Percentiles rank a stretch among this genome's conserved stretches.
phyloP scores from a whole-genome alignment of 92 coral and sea anemone species.

The Plumapathes pennacea region DNA sequence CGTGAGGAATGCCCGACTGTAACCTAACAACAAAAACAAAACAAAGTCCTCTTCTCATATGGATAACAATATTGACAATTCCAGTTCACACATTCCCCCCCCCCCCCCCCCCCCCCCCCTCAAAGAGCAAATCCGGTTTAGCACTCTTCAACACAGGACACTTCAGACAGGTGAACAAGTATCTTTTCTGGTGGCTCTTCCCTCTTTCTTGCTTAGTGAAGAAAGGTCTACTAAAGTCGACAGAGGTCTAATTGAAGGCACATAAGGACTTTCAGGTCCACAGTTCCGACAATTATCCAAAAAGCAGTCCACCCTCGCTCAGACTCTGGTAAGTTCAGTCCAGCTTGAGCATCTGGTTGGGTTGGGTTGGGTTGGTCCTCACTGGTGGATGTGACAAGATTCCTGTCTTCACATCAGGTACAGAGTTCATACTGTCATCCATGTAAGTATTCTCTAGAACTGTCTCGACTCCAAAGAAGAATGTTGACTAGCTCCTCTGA shows the following conservation, averaged over 20 bases:
- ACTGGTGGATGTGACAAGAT: background rate
- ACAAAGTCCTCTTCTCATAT: too few species aligned
- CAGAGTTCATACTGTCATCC: constrained; percentile 60
- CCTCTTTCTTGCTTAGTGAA: constrained; percentile 41
- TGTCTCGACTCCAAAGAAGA: constrained; percentile 45
- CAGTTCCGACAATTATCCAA: constrained; percentile 24
- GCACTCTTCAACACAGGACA: too few species aligned
- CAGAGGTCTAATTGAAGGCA: constrained; percentile 16
- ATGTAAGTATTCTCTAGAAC: constrained; percentile 40
- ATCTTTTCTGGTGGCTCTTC: constrained; percentile 17
- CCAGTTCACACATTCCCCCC: too few species aligned
- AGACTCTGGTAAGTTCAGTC: constrained; percentile 9
- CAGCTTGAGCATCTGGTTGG: constrained; percentile 35
- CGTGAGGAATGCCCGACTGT: too few species aligned
- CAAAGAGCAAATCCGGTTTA: too few species aligned
- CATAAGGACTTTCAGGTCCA: too few species aligned
- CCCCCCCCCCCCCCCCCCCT: too few species aligned
- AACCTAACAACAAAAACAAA: too few species aligned
- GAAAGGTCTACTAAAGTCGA: constrained; percentile 45
- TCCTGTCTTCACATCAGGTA: constrained; percentile 11
- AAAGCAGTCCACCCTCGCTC: constrained; percentile 20
- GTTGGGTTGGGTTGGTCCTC: constrained; percentile 20
- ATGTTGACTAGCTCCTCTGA: constrained; percentile 8
- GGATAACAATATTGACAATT: too few species aligned
- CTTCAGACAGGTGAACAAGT: constrained; percentile 34